Evolutionary conservation across 2,888 invertebrate species (phyloP).

Genomic region (Amaurobius ferox): DNA sequence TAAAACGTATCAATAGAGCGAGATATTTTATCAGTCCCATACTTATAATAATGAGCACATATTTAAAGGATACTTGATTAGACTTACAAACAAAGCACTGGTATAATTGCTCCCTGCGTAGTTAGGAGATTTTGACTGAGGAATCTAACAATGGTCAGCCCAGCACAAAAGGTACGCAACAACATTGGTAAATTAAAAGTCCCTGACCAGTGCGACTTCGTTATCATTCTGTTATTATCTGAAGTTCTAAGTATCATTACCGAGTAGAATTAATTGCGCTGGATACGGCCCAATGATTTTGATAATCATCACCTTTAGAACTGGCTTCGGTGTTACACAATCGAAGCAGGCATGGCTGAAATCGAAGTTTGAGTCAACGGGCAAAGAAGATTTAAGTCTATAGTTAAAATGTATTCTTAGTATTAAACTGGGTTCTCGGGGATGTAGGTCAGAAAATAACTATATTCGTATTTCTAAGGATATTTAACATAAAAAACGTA

Average conservation of each 20-base stretch:
- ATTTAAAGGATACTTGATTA: slow-evolving; percentile 26
- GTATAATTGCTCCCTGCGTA: not conserved
- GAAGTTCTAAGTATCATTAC: slow-evolving; percentile 11
- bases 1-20: slow-evolving; percentile 24
- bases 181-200: slow-evolving; percentile 45
- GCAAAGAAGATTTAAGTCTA: too few species aligned
- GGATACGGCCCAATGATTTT: slow-evolving; percentile 26
- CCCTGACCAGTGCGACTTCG: slow-evolving; percentile 22
- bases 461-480: too few species aligned
- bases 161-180: slow-evolving; percentile 31
- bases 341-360: slow-evolving; percentile 6
- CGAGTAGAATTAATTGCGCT: slow-evolving; percentile 24
- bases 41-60: slow-evolving; percentile 33
- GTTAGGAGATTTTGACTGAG: not conserved
- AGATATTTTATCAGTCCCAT: slow-evolving; percentile 32
- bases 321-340: slow-evolving; percentile 25
- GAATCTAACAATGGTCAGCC: slow-evolving; percentile 24
- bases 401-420: too few species aligned
- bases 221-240: slow-evolving; percentile 27
- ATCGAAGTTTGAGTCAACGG: not conserved
- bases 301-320: slow-evolving; percentile 54
- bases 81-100: not conserved
- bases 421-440: too few species aligned
- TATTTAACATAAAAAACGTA: too few species aligned
- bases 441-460: too few species aligned